Percentiles rank a stretch among this genome's conserved stretches.
These are phyloP conservation scores for Tinea semifulvella DNA, from an alignment of 2,888 invertebrate species.

Conservation along the genomic window DNA sequence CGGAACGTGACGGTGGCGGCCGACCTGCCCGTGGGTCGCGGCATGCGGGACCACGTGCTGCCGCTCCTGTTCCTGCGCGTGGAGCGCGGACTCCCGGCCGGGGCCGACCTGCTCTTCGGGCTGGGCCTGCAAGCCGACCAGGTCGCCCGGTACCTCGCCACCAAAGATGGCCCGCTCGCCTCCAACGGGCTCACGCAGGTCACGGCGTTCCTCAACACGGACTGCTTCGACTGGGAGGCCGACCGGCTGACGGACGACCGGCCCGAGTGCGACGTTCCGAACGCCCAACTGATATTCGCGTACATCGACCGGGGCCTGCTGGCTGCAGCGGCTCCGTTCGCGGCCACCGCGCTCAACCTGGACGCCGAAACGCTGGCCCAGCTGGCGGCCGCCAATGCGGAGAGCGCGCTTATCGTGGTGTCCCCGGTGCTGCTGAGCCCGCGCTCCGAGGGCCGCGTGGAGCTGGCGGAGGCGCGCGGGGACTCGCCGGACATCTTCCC, in stretches of 20 bases:
- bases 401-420: slow-evolving; percentile 26
- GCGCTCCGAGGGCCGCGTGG: slow-evolving; percentile 32
- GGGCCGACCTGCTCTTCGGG: slow-evolving; percentile 14
- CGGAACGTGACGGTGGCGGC: slow-evolving; percentile 70
- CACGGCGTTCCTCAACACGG: slow-evolving; percentile 31
- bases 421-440: slow-evolving; percentile 33
- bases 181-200: slow-evolving; percentile 37
- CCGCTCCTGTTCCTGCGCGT: slow-evolving; percentile 8
- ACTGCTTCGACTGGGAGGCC: slow-evolving; percentile 31
- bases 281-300: slow-evolving; percentile 32
- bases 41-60: slow-evolving; percentile 4
- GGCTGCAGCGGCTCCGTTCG: slow-evolving; percentile 18
- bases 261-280: slow-evolving; percentile 33
- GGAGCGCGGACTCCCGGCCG: slow-evolving; percentile 9
- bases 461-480: slow-evolving; percentile 31
- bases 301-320: slow-evolving; percentile 27
- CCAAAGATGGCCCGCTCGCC: slow-evolving; percentile 29
- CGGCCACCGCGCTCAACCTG: slow-evolving; percentile 23
- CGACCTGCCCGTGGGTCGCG: slow-evolving; percentile 75
- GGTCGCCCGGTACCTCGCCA: slow-evolving; percentile 23
- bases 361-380: slow-evolving; percentile 27
- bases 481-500: slow-evolving; percentile 30
- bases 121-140: slow-evolving; percentile 19
- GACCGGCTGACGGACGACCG: slow-evolving; percentile 25
- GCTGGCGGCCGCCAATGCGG: slow-evolving; percentile 25